These are phyloP conservation scores for Crotalus helleri DNA, from an alignment of 2,113 vertebrate genomes.

Conservation along the genomic window DNA sequence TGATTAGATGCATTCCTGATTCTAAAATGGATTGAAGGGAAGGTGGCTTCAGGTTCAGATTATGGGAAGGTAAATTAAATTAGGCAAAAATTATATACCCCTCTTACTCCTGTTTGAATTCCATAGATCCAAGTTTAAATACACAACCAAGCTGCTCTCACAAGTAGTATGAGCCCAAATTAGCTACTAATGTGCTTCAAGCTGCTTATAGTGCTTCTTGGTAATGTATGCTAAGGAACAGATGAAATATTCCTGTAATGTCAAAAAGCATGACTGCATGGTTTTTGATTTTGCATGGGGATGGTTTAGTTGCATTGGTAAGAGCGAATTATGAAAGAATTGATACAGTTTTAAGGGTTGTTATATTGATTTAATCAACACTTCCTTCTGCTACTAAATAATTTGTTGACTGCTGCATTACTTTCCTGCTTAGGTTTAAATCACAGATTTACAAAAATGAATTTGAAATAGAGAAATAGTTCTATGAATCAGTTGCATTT, in stretches of 20 bases:
- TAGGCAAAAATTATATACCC: not conserved
- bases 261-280: slow-evolving; percentile 85
- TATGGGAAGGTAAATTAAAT: not conserved
- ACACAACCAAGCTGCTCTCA: not conserved
- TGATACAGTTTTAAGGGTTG: slow-evolving; percentile 43
- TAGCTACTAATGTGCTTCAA: slow-evolving; percentile 60
- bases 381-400: slow-evolving; percentile 24
- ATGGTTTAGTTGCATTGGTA: slow-evolving; percentile 44
- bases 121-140: not conserved
- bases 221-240: slow-evolving; percentile 40
- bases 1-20: not conserved
- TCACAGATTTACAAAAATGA: not conserved
- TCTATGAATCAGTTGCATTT: slow-evolving; percentile 22
- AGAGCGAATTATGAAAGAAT: slow-evolving; percentile 47
- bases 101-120: not conserved
- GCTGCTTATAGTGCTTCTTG: slow-evolving; percentile 64
- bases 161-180: not conserved
- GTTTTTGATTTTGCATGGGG: slow-evolving; percentile 76
- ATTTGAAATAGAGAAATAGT: not conserved
- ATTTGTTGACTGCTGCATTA: slow-evolving; percentile 40
- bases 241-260: slow-evolving; percentile 51
- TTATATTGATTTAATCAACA: slow-evolving; percentile 43
- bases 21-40: not conserved
- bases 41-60: not conserved
- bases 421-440: slow-evolving; percentile 35